These are phyloP conservation scores for Capreolus pygargus DNA, from an alignment of 2,113 vertebrate genomes.

Conservation along the genomic window DNA sequence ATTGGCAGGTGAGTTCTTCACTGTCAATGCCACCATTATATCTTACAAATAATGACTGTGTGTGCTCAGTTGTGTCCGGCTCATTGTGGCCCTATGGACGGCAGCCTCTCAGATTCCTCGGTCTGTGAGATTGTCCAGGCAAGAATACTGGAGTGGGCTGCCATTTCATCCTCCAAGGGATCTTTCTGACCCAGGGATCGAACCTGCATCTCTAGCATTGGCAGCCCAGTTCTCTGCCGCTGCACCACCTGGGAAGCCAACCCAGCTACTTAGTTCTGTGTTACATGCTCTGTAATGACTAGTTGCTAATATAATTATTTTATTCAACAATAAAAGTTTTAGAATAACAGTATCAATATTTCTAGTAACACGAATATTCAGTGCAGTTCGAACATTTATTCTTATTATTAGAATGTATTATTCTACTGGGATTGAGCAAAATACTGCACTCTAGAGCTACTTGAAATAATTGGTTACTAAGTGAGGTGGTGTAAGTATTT, in stretches of 20 bases:
- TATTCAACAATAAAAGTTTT: background rate
- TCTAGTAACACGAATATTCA: background rate
- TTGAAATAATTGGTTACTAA: background rate
- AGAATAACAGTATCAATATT: background rate
- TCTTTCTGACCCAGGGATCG: accelerated
- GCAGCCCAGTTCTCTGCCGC: background rate
- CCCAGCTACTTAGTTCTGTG: background rate
- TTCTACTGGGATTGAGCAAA: background rate
- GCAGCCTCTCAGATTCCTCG: background rate
- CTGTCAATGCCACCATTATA: background rate
- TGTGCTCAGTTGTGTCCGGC: background rate
- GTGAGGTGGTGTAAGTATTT: background rate
- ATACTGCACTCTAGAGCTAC: background rate
- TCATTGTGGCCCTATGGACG: background rate
- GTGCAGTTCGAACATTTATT: background rate
- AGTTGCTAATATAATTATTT: background rate
- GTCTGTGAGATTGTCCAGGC: background rate
- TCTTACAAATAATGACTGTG: background rate
- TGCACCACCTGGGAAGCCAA: background rate
- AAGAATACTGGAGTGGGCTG: background rate
- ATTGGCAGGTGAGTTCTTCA: background rate
- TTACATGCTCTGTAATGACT: background rate
- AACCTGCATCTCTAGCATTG: background rate
- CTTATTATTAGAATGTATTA: background rate
- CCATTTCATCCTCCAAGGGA: background rate